Base-by-base conservation (phyloP, 1,140 invertebrate genomes). In the Lordiphosa collinella region DNA sequence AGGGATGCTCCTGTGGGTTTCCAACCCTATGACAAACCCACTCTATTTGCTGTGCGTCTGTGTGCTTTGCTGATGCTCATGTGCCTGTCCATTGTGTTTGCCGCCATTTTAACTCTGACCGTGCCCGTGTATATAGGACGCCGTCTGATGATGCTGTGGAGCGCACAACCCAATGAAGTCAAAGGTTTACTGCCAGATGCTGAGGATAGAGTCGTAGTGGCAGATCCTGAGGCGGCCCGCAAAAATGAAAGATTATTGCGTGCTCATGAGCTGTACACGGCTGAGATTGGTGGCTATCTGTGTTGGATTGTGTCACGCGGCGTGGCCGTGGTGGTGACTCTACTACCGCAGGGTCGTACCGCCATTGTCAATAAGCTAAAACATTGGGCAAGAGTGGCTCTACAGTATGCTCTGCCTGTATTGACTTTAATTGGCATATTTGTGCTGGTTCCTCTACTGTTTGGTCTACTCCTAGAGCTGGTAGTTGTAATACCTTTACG, bases 251-350 rank as follows among this genome's bases (percentile, higher is more conserved):
- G 93, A 2, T 90, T 93, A 4, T 90, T 92, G 35, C 91, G 92
- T 38, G 94, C 98, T 0, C 97, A 99, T 87, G 98, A 99, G 89
- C 90, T 99, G 0, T 99, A 99, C 82, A 99, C 98, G 1, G 95
- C 96, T 0, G 96, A 97, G 0, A 58, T 85, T 89, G 91, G 98
- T 0, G 93, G 97, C 12, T 99, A 99, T 89, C 91, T 97, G 2
- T 98, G 97, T 88, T 98, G 97, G 97, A 91, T 98, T 31, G 89
- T 92, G 1, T 93, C 95, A 0, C 92, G 97, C 3, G 93, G 94
- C 3, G 90, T 94, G 18, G 93, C 95, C 4, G 90, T 98, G 3
- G 90, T 97, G 3, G 92, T 93, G 8, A 94, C 94, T 37, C 97
- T 97, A 94, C 90, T 97, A 63, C 96, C 97, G 0, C 94, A 95